Base-by-base conservation (phyloP, 2,888 invertebrate species). In the Phasia obesa region DNA sequence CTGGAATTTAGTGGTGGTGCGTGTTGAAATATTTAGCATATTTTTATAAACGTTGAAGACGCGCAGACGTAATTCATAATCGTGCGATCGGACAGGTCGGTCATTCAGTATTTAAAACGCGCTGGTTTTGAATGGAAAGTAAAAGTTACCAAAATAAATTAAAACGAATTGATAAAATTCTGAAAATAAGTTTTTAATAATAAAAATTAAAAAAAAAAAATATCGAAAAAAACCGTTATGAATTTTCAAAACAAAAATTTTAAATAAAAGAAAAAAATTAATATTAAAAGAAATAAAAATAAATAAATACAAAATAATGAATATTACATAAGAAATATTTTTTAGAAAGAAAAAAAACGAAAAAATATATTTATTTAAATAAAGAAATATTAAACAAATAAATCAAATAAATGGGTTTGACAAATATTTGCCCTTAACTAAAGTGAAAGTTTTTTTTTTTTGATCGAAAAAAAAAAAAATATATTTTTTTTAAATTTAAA, bases 41-140 rank as follows among this genome's bases (percentile, higher is more conserved):
- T 89, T 90, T 88, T 88, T 89, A 89, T 86, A 88, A 88, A 86
- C 87, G 88, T 79, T 87, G 86, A 87, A 86, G 90, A 88, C 88
- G 90, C 90, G 88, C 89, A 89, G 87, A 87, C 89, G 88, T 89
- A 89, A 89, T 90, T 89, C 89, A 87, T 88, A 86, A 86, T 86
- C 87, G 89, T 87, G 88, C 89, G 86, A 88, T 89, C 89, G 86
- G 86, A 85, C 86, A 87, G 87, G 87, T 86, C 88, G 88, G 90
- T 89, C 86, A 88, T 86, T 65, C 25, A 51, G 57, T 65, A 71
- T 57, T 60, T 65, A 25, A 60, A 83, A 71, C 27, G 70, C 67
- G 64, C 75, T 60, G 25, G 17, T 15, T 17, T 42, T 31, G 7
- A 44, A 64, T 55, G 62, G 47, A 74, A 74, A 67, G 25, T 62